Percentiles rank a stretch among this genome's conserved stretches.
These are phyloP conservation scores for Pedetes capensis DNA, from an alignment of 2,113 vertebrate species.

Conservation along the genomic window DNA sequence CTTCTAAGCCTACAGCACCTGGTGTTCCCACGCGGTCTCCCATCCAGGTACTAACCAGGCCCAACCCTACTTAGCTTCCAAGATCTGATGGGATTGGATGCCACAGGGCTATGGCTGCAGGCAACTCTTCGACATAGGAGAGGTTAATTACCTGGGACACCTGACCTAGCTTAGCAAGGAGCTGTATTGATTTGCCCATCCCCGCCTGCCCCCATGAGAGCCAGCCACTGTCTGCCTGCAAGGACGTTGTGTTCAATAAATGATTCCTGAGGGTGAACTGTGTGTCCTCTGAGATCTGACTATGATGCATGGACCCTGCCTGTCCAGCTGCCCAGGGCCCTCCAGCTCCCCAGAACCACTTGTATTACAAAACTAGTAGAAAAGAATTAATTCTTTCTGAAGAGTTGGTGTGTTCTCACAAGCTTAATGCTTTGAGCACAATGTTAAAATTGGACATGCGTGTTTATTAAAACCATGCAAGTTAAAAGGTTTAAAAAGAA, in stretches of 20 bases:
- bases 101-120: too few species aligned
- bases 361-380: not conserved
- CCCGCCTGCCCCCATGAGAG: accelerated
- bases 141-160: not conserved
- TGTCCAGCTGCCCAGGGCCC: not conserved
- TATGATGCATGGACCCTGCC: accelerated
- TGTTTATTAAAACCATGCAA: not conserved
- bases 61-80: too few species aligned
- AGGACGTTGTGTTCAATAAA: not conserved
- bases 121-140: not conserved
- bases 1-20: too few species aligned
- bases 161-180: not conserved
- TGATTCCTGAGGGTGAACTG: not conserved
- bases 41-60: too few species aligned
- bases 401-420: not conserved
- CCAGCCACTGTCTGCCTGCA: not conserved
- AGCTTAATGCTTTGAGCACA: not conserved
- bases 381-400: not conserved
- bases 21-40: too few species aligned
- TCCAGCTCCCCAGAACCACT: not conserved
- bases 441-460: not conserved
- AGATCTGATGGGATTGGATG: too few species aligned
- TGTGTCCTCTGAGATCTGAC: not conserved
- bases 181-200: not conserved
- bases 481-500: not conserved